Evolutionary conservation across 2,888 invertebrate genomes (phyloP).

Genomic region (Orchesella flavescens): DNA sequence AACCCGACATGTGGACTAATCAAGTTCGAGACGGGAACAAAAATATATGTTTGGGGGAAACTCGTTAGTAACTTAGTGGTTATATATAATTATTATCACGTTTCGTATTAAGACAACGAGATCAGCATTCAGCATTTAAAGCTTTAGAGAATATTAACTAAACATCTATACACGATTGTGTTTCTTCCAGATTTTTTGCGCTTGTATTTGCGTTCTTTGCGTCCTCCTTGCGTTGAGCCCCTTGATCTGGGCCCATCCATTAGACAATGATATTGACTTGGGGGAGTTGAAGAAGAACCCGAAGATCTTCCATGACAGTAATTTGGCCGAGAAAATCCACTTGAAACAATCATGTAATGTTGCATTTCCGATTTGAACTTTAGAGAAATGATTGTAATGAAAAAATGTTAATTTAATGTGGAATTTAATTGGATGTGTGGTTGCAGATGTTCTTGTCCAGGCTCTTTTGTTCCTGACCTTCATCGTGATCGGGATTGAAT

Average conservation of each 20-base stretch:
- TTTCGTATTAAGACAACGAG: too few species aligned
- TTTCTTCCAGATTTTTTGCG: slow-evolving; percentile 3
- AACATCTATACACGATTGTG: too few species aligned
- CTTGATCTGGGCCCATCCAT: neutral
- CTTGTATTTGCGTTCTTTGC: neutral
- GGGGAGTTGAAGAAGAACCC: neutral
- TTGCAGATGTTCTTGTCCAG: slow-evolving; percentile 1
- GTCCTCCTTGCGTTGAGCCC: neutral
- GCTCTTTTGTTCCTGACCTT: neutral
- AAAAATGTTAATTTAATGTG: neutral
- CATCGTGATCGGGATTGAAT: neutral
- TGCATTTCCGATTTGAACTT: neutral
- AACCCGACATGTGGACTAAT: slow-evolving; percentile 36
- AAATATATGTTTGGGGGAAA: slow-evolving; percentile 30
- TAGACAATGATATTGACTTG: neutral
- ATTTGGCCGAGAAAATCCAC: slow-evolving; percentile 16
- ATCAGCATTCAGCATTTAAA: too few species aligned
- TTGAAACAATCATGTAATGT: slow-evolving; percentile 30
- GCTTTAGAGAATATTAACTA: too few species aligned
- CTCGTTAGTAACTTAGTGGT: slow-evolving; percentile 19
- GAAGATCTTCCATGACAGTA: neutral
- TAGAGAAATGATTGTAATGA: neutral
- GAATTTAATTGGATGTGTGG: neutral
- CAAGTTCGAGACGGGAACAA: slow-evolving; percentile 40
- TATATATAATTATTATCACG: neutral